Conservation (phyloP, 2,113 vertebrate species). For the Bos indicus region DNA sequence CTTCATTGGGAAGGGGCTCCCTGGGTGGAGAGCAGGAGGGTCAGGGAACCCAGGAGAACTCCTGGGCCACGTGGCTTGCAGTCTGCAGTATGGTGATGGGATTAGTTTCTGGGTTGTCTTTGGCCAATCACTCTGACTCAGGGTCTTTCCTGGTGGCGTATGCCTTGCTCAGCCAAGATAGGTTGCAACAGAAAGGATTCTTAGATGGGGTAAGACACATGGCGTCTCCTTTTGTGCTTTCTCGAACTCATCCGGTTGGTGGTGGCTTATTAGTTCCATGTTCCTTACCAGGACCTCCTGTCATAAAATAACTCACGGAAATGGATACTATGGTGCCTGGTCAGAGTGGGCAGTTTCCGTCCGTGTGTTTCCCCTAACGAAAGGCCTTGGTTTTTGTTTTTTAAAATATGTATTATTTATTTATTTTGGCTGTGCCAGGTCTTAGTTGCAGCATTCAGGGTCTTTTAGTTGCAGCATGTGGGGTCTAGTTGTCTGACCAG, state of each 20-base stretch:
- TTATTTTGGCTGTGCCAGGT: neutral
- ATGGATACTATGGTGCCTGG: neutral
- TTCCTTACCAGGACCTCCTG: neutral
- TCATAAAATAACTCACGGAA: fast-evolving
- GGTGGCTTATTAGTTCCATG: neutral
- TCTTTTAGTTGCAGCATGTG: neutral
- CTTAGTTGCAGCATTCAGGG: neutral
- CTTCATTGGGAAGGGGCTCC: neutral
- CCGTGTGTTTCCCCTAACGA: neutral
- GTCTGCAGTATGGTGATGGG: neutral
- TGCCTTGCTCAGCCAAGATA: neutral
- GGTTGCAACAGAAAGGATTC: neutral
- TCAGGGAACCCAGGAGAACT: neutral
- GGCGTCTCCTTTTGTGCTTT: neutral
- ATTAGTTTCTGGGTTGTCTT: neutral
- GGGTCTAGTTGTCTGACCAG: neutral
- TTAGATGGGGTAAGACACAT: neutral
- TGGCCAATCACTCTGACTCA: neutral
- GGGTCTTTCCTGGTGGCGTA: neutral
- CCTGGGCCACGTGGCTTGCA: neutral
- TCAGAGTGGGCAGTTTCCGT: neutral
- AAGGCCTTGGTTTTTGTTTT: neutral
- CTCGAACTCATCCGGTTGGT: neutral
- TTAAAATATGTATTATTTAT: neutral
- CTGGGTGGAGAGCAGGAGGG: neutral